Conservation (phyloP, 2,888 invertebrate species). For the Dichetophora obliterata region DNA sequence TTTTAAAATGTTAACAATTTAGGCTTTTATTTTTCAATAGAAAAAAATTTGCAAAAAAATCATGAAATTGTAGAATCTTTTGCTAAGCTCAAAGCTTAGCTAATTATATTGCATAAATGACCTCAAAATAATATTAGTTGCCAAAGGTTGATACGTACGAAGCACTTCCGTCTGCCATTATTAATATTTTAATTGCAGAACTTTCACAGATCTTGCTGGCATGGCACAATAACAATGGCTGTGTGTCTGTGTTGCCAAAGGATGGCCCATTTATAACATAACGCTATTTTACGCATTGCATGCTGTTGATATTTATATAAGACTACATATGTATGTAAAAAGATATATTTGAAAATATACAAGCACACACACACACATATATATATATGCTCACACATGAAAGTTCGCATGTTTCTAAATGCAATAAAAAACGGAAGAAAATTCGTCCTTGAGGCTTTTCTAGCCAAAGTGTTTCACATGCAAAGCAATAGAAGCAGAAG, state of each 20-base stretch:
- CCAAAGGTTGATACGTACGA: no score
- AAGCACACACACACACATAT: not conserved
- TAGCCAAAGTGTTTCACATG: not conserved
- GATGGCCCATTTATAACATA: not conserved
- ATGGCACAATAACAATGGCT: not conserved
- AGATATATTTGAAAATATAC: no score
- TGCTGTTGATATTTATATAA: no score
- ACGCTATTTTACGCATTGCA: not conserved
- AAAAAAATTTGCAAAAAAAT: no score
- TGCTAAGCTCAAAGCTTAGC: no score
- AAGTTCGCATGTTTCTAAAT: not conserved
- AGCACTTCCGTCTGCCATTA: not conserved
- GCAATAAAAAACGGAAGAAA: conserved; percentile 18
- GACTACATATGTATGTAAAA: no score
- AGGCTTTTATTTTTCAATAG: no score
- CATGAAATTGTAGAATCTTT: no score
- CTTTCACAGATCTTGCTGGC: not conserved
- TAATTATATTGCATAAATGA: no score
- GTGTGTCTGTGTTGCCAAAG: not conserved
- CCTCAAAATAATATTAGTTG: no score
- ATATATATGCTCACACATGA: not conserved
- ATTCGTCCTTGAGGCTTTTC: conserved; percentile 12
- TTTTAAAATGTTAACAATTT: no score
- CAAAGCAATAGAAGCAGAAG: not conserved
- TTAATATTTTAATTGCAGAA: conserved; percentile 20